A percentile compares a stretch with the other conserved stretches of the same genome.
phyloP scores from a whole-genome alignment of 1,140 invertebrate genomes.

The Branchinecta lynchi region DNA sequence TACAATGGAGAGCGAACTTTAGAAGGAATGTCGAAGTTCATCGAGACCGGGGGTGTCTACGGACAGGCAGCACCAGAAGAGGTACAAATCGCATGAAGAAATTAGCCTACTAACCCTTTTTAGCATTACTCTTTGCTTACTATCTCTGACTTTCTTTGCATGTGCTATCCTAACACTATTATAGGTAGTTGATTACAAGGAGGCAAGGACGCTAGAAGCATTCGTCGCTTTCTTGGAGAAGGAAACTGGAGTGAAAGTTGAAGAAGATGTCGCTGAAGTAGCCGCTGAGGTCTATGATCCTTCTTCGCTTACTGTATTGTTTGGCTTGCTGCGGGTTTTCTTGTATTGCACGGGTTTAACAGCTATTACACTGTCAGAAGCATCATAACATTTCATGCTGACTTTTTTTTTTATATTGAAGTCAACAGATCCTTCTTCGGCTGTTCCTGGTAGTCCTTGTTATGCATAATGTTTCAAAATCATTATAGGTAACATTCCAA shows the following conservation, averaged over 20 bases:
- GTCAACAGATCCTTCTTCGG: no score
- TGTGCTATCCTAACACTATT: constrained; percentile 17
- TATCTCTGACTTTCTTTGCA: constrained; percentile 13
- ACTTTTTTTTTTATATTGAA: not conserved
- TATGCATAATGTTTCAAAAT: no score
- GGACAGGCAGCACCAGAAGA: constrained; percentile 45
- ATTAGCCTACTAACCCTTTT: constrained; percentile 1
- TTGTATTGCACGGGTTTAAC: not conserved
- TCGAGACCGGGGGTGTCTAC: constrained; percentile 54
- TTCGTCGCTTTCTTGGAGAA: not conserved
- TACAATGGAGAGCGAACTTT: constrained; percentile 90
- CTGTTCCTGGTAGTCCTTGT: no score
- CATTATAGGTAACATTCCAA: no score
- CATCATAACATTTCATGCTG: not conserved
- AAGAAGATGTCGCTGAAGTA: not conserved
- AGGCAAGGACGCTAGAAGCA: not conserved
- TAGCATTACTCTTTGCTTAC: constrained; percentile 16
- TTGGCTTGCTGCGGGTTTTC: not conserved
- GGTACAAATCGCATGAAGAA: constrained; percentile 30
- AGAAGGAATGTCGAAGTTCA: constrained; percentile 79
- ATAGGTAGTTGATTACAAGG: constrained; percentile 12
- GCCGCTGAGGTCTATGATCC: not conserved
- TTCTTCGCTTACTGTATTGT: constrained; percentile 12
- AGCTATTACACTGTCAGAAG: not conserved
- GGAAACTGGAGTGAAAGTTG: constrained; percentile 12